Evolutionary conservation across 2,888 invertebrate genomes (phyloP).

Genomic region (Drosophila pseudotalamancana): DNA sequence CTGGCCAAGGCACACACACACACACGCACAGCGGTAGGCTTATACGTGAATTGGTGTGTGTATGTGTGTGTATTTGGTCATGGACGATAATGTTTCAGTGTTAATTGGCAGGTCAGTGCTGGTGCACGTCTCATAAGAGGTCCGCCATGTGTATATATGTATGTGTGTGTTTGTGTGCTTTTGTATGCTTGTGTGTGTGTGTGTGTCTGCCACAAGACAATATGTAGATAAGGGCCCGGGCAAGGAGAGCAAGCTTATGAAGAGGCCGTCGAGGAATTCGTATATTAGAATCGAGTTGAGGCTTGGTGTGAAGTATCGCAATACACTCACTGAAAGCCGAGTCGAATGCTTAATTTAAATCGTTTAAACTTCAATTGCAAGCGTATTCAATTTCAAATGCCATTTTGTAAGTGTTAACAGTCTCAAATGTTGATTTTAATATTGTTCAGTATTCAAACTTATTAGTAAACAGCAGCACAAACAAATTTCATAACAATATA

Average conservation of each 20-base stretch:
- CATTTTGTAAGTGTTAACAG: too few species aligned
- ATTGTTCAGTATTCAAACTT: too few species aligned
- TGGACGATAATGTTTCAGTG: slow-evolving; percentile 52
- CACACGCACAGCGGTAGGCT: neutral
- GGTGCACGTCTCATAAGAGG: neutral
- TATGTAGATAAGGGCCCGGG: too few species aligned
- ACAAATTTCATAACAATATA: too few species aligned
- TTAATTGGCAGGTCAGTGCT: slow-evolving; percentile 50
- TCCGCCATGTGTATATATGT: slow-evolving; percentile 38
- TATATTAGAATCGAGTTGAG: slow-evolving; percentile 14
- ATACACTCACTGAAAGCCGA: slow-evolving; percentile 7
- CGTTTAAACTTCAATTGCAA: slow-evolving; percentile 4
- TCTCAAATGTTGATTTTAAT: too few species aligned
- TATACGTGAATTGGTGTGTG: neutral
- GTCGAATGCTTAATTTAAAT: slow-evolving; percentile 20
- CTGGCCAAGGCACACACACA: slow-evolving; percentile 16
- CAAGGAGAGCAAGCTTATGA: too few species aligned
- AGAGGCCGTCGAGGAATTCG: neutral
- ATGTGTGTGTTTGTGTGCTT: too few species aligned
- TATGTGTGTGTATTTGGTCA: slow-evolving; percentile 18
- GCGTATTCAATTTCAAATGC: slow-evolving; percentile 4
- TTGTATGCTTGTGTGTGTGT: too few species aligned
- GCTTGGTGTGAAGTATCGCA: slow-evolving; percentile 13
- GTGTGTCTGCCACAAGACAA: too few species aligned
- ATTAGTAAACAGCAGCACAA: too few species aligned